Percentiles rank a stretch among this genome's conserved stretches.
phyloP scores from a whole-genome alignment of 2,113 vertebrate species.

The Malurus melanocephalus region DNA sequence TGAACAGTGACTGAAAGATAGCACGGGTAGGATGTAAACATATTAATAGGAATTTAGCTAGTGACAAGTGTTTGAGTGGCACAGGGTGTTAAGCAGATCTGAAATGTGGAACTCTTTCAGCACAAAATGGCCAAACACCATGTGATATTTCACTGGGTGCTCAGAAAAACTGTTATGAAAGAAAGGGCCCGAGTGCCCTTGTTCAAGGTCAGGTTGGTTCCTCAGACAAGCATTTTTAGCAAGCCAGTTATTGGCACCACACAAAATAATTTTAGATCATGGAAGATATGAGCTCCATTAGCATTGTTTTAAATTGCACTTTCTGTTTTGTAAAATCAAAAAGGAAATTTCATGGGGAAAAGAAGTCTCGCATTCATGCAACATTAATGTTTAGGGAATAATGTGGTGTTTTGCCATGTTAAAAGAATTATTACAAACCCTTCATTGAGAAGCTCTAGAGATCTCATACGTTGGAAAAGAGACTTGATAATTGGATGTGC shows the following conservation, averaged over 20 bases:
- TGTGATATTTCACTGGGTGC: neutral
- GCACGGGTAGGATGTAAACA: neutral
- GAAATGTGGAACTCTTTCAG: neutral
- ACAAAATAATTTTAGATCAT: slow-evolving; percentile 22
- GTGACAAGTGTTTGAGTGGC: neutral
- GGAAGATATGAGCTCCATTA: slow-evolving; percentile 26
- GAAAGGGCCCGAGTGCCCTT: neutral
- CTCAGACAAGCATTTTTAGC: neutral
- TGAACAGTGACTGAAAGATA: neutral
- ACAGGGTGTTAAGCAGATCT: neutral
- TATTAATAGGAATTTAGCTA: neutral
- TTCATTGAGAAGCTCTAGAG: slow-evolving; percentile 65
- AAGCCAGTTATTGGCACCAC: neutral
- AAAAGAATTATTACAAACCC: slow-evolving; percentile 68
- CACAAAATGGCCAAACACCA: neutral
- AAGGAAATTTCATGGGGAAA: slow-evolving; percentile 60
- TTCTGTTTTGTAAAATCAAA: slow-evolving; percentile 65
- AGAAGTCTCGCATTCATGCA: slow-evolving; percentile 61
- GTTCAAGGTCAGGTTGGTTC: neutral
- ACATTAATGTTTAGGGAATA: slow-evolving; percentile 67
- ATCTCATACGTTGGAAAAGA: slow-evolving; percentile 54
- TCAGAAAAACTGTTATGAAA: neutral
- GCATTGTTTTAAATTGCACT: slow-evolving; percentile 61
- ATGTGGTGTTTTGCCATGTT: slow-evolving; percentile 62
- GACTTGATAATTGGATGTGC: slow-evolving; percentile 60